A percentile compares a stretch with the other conserved stretches of the same genome.
phyloP scores from a whole-genome alignment of 2,113 vertebrate genomes.

The Microtus pennsylvanicus region DNA sequence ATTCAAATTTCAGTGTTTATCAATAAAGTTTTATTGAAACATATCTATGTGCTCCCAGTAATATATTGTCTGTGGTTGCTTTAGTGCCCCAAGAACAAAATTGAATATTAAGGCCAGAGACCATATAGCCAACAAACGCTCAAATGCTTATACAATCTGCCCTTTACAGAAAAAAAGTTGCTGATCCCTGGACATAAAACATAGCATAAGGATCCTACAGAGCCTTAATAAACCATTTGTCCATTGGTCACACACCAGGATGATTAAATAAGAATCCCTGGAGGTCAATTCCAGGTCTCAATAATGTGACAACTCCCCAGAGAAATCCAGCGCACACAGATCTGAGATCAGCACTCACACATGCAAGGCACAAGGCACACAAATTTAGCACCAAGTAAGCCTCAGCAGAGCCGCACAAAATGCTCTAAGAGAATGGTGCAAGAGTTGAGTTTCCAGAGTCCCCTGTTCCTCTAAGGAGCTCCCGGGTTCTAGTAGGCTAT shows the following conservation, averaged over 20 bases:
- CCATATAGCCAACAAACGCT: background rate
- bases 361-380: background rate
- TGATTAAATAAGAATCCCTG: background rate
- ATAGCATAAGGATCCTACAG: background rate
- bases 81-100: background rate
- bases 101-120: background rate
- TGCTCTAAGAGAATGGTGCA: background rate
- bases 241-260: background rate
- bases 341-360: background rate
- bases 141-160: background rate
- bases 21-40: constrained; percentile 48
- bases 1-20: background rate
- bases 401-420: background rate
- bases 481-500: background rate
- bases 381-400: background rate
- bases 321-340: background rate
- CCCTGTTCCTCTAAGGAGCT: background rate
- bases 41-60: background rate
- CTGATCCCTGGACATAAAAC: background rate
- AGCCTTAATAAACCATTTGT: background rate
- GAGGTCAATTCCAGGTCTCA: background rate
- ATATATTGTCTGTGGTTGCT: background rate
- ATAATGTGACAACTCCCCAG: background rate
- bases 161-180: background rate
- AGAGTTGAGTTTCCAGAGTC: background rate